Percentiles rank a stretch among this genome's conserved stretches.
Conservation (phyloP, 2,888 invertebrate species). For the Agrotis segetum region DNA sequence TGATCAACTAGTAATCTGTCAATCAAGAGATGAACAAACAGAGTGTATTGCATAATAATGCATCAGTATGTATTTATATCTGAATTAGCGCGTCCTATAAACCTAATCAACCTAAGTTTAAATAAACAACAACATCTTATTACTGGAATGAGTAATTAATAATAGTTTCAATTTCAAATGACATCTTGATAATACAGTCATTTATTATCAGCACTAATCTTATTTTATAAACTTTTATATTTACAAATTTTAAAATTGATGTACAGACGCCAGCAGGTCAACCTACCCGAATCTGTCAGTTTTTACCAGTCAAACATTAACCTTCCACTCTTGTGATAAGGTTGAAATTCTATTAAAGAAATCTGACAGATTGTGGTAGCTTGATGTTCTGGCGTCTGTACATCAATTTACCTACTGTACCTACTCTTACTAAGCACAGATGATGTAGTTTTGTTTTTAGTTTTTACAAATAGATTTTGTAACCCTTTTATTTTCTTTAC, state of each 20-base stretch:
- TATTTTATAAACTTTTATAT: too few species aligned
- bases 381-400: too few species aligned
- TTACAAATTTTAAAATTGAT: not conserved
- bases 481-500: too few species aligned
- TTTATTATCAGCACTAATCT: not conserved
- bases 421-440: not conserved
- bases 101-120: constrained; percentile 22
- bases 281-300: too few species aligned
- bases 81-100: constrained; percentile 29
- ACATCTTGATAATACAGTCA: constrained; percentile 7
- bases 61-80: constrained; percentile 15
- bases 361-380: too few species aligned
- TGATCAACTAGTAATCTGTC: not conserved
- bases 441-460: not conserved
- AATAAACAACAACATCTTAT: constrained; percentile 18
- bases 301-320: too few species aligned
- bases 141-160: constrained; percentile 22
- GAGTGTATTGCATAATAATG: not conserved
- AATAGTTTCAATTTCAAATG: constrained; percentile 8
- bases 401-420: too few species aligned
- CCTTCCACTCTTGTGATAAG: too few species aligned
- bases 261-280: too few species aligned
- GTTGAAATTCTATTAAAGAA: too few species aligned
- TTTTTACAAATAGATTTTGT: too few species aligned
- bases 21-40: not conserved